phyloP scores from a whole-genome alignment of 2,888 invertebrate species.

The Nipponacmea schrenckii region DNA sequence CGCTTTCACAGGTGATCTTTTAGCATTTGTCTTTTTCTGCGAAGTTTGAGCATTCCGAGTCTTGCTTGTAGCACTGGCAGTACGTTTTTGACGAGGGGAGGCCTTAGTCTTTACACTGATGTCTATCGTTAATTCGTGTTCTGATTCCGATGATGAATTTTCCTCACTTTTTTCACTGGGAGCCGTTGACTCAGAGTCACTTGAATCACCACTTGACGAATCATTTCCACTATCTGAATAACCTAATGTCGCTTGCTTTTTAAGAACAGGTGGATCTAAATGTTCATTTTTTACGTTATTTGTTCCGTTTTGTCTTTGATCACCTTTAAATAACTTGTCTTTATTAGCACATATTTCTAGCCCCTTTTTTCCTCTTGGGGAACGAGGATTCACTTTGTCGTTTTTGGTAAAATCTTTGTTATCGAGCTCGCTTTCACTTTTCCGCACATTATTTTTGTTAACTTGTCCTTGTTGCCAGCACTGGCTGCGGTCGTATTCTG shows the following conservation, averaged over 20 bases:
- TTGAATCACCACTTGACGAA: background rate
- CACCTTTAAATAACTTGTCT: background rate
- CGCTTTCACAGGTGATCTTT: background rate
- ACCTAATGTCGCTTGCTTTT: background rate
- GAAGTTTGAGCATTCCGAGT: background rate
- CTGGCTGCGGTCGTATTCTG: conserved; percentile 16
- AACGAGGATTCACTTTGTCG: background rate
- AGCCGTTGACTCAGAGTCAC: background rate
- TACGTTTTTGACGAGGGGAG: background rate
- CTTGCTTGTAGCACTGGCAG: background rate
- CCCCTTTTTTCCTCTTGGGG: background rate
- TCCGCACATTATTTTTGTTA: background rate
- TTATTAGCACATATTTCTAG: conserved; percentile 3
- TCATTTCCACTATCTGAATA: background rate
- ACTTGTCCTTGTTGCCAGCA: conserved; percentile 11
- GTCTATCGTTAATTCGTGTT: background rate
- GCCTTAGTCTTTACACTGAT: background rate
- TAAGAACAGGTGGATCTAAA: background rate
- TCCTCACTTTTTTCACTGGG: background rate
- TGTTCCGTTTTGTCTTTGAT: background rate
- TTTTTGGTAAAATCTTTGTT: background rate
- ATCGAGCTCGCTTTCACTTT: background rate
- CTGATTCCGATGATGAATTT: background rate
- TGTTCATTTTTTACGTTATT: background rate
- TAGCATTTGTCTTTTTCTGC: background rate